Evolutionary conservation across 2,888 invertebrate genomes (phyloP).

Genomic region (Eupelmus urozonus): DNA sequence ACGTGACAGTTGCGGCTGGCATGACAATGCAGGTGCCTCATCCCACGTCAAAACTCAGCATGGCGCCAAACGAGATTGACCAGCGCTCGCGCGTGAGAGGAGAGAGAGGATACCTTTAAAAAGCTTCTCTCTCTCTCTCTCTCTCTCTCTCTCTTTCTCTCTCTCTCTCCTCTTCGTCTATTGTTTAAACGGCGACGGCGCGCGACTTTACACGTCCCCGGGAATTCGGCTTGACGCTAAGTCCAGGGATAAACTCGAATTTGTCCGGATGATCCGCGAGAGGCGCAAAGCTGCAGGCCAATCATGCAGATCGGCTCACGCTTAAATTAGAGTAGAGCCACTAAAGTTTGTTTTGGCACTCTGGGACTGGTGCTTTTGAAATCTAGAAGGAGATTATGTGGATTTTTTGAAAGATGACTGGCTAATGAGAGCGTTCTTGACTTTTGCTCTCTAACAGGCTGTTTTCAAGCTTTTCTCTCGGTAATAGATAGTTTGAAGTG

Average conservation of each 20-base stretch:
- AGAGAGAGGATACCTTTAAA: too few species aligned
- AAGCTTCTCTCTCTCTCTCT: too few species aligned
- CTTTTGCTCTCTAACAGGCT: too few species aligned
- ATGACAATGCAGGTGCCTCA: slow-evolving; percentile 78
- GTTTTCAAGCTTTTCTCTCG: too few species aligned
- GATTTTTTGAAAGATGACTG: too few species aligned
- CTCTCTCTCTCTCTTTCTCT: too few species aligned
- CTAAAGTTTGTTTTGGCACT: background rate
- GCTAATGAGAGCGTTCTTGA: too few species aligned
- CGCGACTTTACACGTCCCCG: slow-evolving; percentile 67
- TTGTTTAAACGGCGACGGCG: slow-evolving; percentile 71
- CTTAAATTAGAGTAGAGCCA: slow-evolving; percentile 12
- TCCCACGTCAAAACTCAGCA: slow-evolving; percentile 77
- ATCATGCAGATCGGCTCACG: slow-evolving; percentile 62
- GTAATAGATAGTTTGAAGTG: too few species aligned
- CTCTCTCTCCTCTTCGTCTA: slow-evolving; percentile 68
- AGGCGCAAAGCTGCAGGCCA: slow-evolving; percentile 63
- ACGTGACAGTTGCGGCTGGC: slow-evolving; percentile 69
- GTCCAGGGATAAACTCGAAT: slow-evolving; percentile 65
- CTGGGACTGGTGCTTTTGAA: slow-evolving; percentile 7
- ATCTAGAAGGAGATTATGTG: slow-evolving; percentile 24
- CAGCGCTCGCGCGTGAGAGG: slow-evolving; percentile 46
- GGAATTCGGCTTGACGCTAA: slow-evolving; percentile 64
- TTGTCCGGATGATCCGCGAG: slow-evolving; percentile 64
- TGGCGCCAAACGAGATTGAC: slow-evolving; percentile 71